phyloP scores from a whole-genome alignment of 2,113 vertebrate genomes.

The Pollachius pollachius region DNA sequence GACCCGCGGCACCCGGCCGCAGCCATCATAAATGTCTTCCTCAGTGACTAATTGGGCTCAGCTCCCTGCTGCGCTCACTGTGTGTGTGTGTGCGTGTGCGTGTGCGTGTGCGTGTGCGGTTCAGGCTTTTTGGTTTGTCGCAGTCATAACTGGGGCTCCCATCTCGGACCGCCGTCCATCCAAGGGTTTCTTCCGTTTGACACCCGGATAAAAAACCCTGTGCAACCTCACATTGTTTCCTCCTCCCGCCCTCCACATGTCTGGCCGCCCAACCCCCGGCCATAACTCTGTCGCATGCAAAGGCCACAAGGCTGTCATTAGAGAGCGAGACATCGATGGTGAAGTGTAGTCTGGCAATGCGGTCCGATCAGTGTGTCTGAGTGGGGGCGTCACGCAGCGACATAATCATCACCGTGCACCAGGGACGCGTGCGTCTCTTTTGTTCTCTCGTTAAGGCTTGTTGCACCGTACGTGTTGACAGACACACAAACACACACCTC shows the following conservation, averaged over 20 bases:
- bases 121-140: too few relatives aligned
- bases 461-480: constrained; percentile 1
- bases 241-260: neutral
- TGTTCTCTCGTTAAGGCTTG: constrained; percentile 15
- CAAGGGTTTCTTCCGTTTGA: too few relatives aligned
- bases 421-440: constrained; percentile 1
- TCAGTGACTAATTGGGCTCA: too few relatives aligned
- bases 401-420: constrained; percentile 24
- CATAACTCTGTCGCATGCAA: constrained; percentile 9
- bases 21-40: too few relatives aligned
- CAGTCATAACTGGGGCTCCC: too few relatives aligned
- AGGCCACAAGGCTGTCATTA: constrained; percentile 53
- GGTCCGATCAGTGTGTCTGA: constrained; percentile 44
- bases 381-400: constrained; percentile 4
- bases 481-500: neutral
- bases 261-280: constrained; percentile 23
- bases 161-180: too few relatives aligned
- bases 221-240: neutral
- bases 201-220: too few relatives aligned
- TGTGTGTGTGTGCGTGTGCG: too few relatives aligned
- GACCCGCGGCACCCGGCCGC: too few relatives aligned
- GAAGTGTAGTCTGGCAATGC: constrained; percentile 58
- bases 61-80: too few relatives aligned
- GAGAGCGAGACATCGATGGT: constrained; percentile 22
- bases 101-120: too few relatives aligned